Evolutionary conservation across 2,797 vertebrate species (phyloP).

Genomic region (Gorsachius magnificus): DNA sequence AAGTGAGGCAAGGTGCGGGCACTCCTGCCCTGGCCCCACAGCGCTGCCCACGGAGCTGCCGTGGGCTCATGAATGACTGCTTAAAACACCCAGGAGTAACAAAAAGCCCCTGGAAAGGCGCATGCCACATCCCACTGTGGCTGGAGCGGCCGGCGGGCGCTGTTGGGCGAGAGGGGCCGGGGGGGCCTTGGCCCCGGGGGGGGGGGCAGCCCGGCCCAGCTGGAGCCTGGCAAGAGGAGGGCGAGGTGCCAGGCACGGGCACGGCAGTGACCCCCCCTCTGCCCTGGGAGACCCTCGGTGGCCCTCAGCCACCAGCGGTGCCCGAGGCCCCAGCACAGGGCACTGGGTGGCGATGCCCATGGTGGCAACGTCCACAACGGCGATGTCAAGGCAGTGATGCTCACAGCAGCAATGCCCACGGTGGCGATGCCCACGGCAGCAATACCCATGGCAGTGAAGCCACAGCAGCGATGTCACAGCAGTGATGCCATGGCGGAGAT

Average conservation of each 20-base stretch:
- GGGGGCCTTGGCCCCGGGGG: too few species aligned
- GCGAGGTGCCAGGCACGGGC: not conserved
- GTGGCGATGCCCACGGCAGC: not conserved
- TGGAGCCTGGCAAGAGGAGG: not conserved
- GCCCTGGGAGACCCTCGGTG: not conserved
- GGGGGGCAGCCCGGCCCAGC: not conserved
- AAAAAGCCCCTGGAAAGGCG: not conserved
- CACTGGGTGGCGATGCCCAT: fast-evolving
- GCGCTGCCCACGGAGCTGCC: not conserved
- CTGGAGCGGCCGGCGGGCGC: fast-evolving
- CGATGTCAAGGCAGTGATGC: not conserved
- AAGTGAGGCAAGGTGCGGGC: not conserved
- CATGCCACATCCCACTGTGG: fast-evolving
- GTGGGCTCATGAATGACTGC: fast-evolving
- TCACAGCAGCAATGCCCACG: not conserved
- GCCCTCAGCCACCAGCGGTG: not conserved
- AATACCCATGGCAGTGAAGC: too few species aligned
- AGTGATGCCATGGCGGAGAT: not conserved
- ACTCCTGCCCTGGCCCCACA: not conserved
- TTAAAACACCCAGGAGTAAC: not conserved
- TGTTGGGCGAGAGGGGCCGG: fast-evolving
- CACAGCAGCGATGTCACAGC: not conserved
- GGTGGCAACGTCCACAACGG: not conserved
- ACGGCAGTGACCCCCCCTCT: not conserved
- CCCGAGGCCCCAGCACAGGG: not conserved